Evolutionary conservation across 2,113 vertebrate genomes (phyloP).

Genomic region (Panthera tigris): DNA sequence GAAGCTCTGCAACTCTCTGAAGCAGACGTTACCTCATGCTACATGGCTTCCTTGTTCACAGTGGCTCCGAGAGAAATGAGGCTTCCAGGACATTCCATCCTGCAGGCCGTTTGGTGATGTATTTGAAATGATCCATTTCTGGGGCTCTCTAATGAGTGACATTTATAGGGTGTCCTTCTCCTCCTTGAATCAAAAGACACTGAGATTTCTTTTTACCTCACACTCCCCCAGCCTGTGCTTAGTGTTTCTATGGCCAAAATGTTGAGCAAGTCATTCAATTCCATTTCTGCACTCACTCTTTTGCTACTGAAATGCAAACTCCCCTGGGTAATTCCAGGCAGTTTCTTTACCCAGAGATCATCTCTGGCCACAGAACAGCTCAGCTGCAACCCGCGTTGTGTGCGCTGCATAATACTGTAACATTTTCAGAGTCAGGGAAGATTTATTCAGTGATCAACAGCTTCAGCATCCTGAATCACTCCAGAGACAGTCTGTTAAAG

Average conservation of each 20-base stretch:
- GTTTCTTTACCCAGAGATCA: slow-evolving; percentile 71
- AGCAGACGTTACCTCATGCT: slow-evolving; percentile 79
- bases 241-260: slow-evolving; percentile 58
- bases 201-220: slow-evolving; percentile 56
- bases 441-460: slow-evolving; percentile 78
- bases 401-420: slow-evolving; percentile 38
- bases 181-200: slow-evolving; percentile 50
- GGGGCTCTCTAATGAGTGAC: slow-evolving; percentile 62
- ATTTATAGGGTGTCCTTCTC: slow-evolving; percentile 57
- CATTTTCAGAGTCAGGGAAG: slow-evolving; percentile 72
- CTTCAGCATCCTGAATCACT: slow-evolving; percentile 82
- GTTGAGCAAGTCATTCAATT: slow-evolving; percentile 68
- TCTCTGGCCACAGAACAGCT: slow-evolving; percentile 64
- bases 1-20: background rate
- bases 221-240: background rate
- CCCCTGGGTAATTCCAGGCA: slow-evolving; percentile 76
- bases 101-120: slow-evolving; percentile 20
- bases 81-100: slow-evolving; percentile 66
- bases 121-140: slow-evolving; percentile 66
- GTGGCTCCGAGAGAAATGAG: slow-evolving; percentile 53
- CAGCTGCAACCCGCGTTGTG: background rate
- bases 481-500: slow-evolving; percentile 80
- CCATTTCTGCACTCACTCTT: slow-evolving; percentile 64
- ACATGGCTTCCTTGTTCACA: slow-evolving; percentile 57
- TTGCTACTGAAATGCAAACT: slow-evolving; percentile 77